Base-by-base conservation (phyloP, 2,113 vertebrate genomes). In the Chaenocephalus aceratus region DNA sequence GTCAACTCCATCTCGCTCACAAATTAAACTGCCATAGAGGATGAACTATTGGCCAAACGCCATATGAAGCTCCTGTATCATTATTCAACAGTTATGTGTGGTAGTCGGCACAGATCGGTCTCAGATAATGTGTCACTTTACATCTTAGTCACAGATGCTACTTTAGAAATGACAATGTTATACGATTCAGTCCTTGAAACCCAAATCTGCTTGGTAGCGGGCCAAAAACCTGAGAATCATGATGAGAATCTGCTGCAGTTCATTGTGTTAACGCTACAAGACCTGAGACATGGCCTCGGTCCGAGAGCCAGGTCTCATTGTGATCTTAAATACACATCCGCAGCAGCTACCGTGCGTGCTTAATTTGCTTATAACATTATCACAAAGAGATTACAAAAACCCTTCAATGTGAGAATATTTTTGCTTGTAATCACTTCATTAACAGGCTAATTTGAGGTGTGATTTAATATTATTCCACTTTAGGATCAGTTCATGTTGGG, bases 101-200 rank as follows among this genome's bases (percentile, higher is more conserved):
- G 79, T 41, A 70, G 83, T 72, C 70, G 45, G 74, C 49, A 54
- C 83, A 72, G 73, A 16, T 10, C 8, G 7, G 36, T 1, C 70
- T 63, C 72, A 87, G 88, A 85, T 84, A 87, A 69, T 75, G 74
- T 91, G 84, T 86, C 79, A 53, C 75, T 87, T 83, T 88, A 80
- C 86, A 83, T 89, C 76, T 84, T 78, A 78, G 89, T 84, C 91
- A 86, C 85, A 83, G 83, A 80, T 85, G 88, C 82, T 88, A 82
- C 84, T 82, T 89, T 77, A 59, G 79, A 89, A 88, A 90, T 85
- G 89, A 89, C 85, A 88, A 68, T 57, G 90, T 82, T 90, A 89
- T 81, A 88, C 16, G 88, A 90, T 69, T 89, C 85, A 88, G 84
- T 59, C 87, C 88, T 85, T 91, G 85, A 91, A 90, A 90, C 85